A percentile compares a stretch with the other conserved stretches of the same genome.
phyloP scores from a whole-genome alignment of 2,113 vertebrate species.

The Hippocampus abdominalis region DNA sequence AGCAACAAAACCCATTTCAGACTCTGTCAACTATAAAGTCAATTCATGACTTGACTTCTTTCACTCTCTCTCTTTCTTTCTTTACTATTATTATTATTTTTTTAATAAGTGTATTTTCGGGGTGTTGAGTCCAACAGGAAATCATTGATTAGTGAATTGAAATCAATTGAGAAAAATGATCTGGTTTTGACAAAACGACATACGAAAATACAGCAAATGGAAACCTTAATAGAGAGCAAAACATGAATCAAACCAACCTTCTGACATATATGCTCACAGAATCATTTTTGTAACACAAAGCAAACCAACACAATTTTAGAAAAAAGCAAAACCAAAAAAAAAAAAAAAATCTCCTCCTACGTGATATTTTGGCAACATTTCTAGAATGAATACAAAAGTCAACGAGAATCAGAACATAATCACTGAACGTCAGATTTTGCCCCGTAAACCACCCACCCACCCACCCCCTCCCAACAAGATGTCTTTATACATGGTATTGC shows the following conservation, averaged over 20 bases:
- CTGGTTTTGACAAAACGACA: conserved; percentile 50
- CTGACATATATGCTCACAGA: conserved; percentile 63
- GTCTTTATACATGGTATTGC: conserved; percentile 64
- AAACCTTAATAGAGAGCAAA: conserved; percentile 51
- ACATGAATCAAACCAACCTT: conserved; percentile 63
- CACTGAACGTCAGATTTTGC: conserved; percentile 42
- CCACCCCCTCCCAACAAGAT: conserved; percentile 34
- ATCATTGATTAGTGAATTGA: conserved; percentile 43
- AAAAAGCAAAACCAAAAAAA: neutral
- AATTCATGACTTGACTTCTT: conserved; percentile 50
- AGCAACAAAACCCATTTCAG: conserved; percentile 40
- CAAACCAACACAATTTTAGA: conserved; percentile 17
- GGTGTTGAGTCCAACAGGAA: conserved; percentile 50
- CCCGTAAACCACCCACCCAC: neutral
- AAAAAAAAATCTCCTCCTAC: conserved; percentile 26
- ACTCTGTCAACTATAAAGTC: conserved; percentile 39
- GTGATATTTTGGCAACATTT: conserved; percentile 59
- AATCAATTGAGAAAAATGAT: conserved; percentile 40
- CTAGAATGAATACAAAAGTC: conserved; percentile 56
- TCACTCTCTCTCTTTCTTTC: neutral
- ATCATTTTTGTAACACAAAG: conserved; percentile 62
- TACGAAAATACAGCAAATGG: conserved; percentile 53
- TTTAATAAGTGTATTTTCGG: conserved; percentile 30
- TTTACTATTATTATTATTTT: neutral
- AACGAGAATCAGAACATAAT: conserved; percentile 53